These are phyloP conservation scores for Papilio dardanus DNA, from an alignment of 1,140 invertebrate species.

Conservation along the genomic window DNA sequence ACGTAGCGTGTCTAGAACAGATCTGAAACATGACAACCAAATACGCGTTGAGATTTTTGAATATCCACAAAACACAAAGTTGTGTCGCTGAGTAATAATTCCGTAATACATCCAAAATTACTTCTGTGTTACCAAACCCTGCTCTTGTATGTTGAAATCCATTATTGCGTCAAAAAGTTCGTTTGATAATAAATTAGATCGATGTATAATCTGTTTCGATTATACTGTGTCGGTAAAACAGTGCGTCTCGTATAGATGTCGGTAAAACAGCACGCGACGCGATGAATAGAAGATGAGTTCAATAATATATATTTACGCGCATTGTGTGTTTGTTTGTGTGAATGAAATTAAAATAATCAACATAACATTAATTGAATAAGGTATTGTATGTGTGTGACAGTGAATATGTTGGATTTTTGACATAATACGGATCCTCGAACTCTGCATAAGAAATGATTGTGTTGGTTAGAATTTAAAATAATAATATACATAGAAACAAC, in stretches of 20 bases:
- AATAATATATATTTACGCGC: conserved; percentile 37
- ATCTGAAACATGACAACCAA: no score
- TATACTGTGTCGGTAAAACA: not conserved
- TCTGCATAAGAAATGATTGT: not conserved
- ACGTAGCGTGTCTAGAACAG: not conserved
- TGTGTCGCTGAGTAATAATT: no score
- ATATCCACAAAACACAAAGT: no score
- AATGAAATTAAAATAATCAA: conserved; percentile 28
- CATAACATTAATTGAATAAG: conserved; percentile 11
- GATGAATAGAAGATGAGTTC: conserved; percentile 25
- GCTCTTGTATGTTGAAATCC: no score
- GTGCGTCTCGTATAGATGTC: not conserved
- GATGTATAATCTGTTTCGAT: not conserved
- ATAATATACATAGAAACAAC: not conserved
- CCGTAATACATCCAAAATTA: not conserved
- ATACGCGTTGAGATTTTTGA: no score
- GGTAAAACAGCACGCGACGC: not conserved
- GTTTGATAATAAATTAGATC: not conserved
- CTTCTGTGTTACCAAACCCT: no score
- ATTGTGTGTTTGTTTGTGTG: conserved; percentile 34
- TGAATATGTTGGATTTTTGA: conserved; percentile 41
- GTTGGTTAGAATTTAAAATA: not conserved
- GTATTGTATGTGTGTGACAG: conserved; percentile 41
- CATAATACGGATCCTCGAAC: not conserved
- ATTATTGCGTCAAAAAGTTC: no score